A percentile compares a stretch with the other conserved stretches of the same genome.
These are phyloP conservation scores for Columba livia DNA, from an alignment of 2,113 vertebrate species.

Conservation along the genomic window DNA sequence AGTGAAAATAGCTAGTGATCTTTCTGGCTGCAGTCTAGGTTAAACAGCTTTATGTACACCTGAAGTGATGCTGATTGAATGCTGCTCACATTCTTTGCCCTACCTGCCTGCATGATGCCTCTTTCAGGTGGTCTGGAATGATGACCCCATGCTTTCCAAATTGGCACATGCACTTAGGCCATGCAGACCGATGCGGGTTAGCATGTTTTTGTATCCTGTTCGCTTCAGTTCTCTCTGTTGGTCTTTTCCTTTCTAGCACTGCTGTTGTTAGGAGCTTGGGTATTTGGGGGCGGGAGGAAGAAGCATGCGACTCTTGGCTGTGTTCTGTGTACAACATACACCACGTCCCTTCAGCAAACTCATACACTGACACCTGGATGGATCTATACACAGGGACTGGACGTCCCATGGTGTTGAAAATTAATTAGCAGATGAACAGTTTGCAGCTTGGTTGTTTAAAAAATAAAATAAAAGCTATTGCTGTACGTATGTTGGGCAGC, in stretches of 20 bases:
- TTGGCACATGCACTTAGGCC: fast-evolving
- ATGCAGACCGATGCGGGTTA: not conserved
- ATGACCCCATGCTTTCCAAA: not conserved
- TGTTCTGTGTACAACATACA: not conserved
- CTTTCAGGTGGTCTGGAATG: not conserved
- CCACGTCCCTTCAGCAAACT: not conserved
- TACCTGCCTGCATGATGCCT: not conserved
- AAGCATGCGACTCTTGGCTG: not conserved
- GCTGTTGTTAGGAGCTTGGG: not conserved
- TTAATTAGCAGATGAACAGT: not conserved
- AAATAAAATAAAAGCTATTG: not conserved
- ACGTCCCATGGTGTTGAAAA: not conserved
- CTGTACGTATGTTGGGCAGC: not conserved
- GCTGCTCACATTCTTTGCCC: not conserved
- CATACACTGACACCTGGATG: not conserved
- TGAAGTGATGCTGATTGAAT: not conserved
- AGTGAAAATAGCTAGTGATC: not conserved
- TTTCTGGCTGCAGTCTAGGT: not conserved
- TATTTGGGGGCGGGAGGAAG: not conserved
- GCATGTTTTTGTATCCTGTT: not conserved
- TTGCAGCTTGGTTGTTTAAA: not conserved
- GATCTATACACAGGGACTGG: not conserved
- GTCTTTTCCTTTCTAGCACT: not conserved
- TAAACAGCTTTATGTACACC: not conserved
- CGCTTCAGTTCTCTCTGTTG: not conserved